These are phyloP conservation scores for Sinohyriopsis cumingii DNA, from an alignment of 2,888 invertebrate species.

Conservation along the genomic window DNA sequence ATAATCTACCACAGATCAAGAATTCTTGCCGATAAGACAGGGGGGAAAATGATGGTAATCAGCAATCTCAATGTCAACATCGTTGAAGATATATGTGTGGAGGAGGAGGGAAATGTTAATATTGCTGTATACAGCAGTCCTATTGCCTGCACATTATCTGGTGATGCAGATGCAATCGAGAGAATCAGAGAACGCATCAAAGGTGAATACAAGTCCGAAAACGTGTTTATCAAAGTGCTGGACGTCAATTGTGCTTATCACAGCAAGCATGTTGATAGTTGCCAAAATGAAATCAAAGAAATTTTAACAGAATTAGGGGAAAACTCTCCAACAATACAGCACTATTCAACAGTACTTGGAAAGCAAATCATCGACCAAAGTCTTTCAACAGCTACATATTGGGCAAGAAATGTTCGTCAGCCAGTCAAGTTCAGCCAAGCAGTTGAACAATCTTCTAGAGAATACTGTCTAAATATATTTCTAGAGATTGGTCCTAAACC, in stretches of 20 bases:
- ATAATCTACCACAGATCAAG: slow-evolving; percentile 42
- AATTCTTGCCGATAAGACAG: slow-evolving; percentile 19
- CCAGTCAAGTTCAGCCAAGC: slow-evolving; percentile 50
- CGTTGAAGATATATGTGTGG: slow-evolving; percentile 14
- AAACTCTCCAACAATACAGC: slow-evolving; percentile 16
- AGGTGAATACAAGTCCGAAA: slow-evolving; percentile 8
- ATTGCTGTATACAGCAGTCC: slow-evolving; percentile 45
- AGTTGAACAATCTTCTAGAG: slow-evolving; percentile 19
- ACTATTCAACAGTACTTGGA: slow-evolving; percentile 53
- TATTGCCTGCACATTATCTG: slow-evolving; percentile 40
- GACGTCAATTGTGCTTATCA: slow-evolving; percentile 55
- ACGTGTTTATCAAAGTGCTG: slow-evolving; percentile 28
- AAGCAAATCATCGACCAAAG: slow-evolving; percentile 14
- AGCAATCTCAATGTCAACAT: slow-evolving; percentile 20
- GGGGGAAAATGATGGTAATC: slow-evolving; percentile 46
- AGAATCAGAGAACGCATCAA: slow-evolving; percentile 25
- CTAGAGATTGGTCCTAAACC: slow-evolving; percentile 60
- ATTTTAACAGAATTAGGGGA: slow-evolving; percentile 23
- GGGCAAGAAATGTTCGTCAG: slow-evolving; percentile 49
- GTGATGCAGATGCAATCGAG: slow-evolving; percentile 30
- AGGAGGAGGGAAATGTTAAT: slow-evolving; percentile 10
- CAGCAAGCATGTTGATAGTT: slow-evolving; percentile 41
- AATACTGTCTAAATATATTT: slow-evolving; percentile 34
- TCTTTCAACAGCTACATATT: slow-evolving; percentile 44
- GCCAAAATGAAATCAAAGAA: slow-evolving; percentile 27